Percentiles rank a stretch among this genome's conserved stretches.
phyloP scores from a whole-genome alignment of 1,140 invertebrate species.

The Drosophila eugracilis region DNA sequence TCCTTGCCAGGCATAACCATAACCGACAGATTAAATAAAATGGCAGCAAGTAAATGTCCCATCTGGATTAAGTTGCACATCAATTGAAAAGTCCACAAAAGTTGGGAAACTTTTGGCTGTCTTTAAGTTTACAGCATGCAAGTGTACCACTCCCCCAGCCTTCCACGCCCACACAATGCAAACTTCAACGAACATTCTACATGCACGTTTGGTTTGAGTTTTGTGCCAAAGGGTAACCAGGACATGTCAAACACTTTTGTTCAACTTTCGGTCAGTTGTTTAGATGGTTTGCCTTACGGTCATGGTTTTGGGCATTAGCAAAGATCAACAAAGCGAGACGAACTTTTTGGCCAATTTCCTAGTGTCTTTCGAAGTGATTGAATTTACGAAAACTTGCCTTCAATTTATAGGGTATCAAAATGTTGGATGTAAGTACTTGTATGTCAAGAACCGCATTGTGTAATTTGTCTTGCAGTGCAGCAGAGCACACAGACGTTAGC shows the following conservation, averaged over 20 bases:
- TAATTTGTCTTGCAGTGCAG: constrained; percentile 35
- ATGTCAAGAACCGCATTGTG: constrained; percentile 13
- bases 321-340: constrained; percentile 21
- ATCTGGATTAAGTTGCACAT: constrained; percentile 32
- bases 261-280: constrained; percentile 41
- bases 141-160: neutral
- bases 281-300: constrained; percentile 28
- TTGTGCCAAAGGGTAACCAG: constrained; percentile 24
- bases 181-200: constrained; percentile 30
- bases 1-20: neutral
- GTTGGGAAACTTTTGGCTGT: constrained; percentile 13
- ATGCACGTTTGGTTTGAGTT: constrained; percentile 5
- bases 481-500: neutral
- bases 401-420: neutral
- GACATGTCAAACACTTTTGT: constrained; percentile 46
- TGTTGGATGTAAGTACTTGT: neutral
- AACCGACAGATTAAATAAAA: constrained; percentile 8
- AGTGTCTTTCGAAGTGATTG: constrained; percentile 35
- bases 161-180: constrained; percentile 11
- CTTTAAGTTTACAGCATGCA: constrained; percentile 20
- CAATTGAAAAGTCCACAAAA: constrained; percentile 46
- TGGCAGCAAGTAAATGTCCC: constrained; percentile 9
- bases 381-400: constrained; percentile 10
- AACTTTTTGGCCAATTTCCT: constrained; percentile 34
- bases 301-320: constrained; percentile 34